Percentiles rank a stretch among this genome's conserved stretches.
Evolutionary conservation across 2,888 invertebrate genomes (phyloP).

Genomic region (Drosophila differens): DNA sequence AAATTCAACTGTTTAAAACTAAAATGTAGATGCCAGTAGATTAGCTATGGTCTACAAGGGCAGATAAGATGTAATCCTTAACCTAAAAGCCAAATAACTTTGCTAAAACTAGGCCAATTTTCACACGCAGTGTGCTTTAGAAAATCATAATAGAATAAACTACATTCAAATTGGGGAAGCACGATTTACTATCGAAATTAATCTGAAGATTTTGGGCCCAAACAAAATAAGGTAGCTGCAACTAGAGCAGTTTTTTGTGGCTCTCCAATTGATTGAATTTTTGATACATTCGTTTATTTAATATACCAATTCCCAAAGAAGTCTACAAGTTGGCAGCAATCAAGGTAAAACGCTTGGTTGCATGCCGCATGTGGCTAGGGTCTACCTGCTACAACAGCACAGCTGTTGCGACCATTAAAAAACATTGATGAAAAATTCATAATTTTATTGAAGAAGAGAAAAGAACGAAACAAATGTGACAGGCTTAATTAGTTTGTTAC

Average conservation of each 20-base stretch:
- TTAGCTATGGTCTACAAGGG: neutral
- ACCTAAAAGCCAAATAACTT: neutral
- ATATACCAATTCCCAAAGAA: neutral
- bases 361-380: conserved; percentile 17
- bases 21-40: neutral
- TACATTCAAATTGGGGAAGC: neutral
- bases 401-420: conserved; percentile 54
- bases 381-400: conserved; percentile 30
- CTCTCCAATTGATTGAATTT: neutral
- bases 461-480: conserved; percentile 41
- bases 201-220: neutral
- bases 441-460: conserved; percentile 21
- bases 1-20: neutral
- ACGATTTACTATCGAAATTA: neutral
- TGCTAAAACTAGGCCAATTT: too few species aligned
- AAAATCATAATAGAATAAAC: neutral
- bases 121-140: too few species aligned
- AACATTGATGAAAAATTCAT: conserved; percentile 40
- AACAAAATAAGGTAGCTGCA: neutral
- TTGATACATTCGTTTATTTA: neutral
- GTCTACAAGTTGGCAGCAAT: conserved; percentile 1
- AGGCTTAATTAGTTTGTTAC: conserved; percentile 58
- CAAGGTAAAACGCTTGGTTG: conserved; percentile 13
- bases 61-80: too few species aligned
- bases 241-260: neutral